Base-by-base conservation (phyloP, 2,113 vertebrate genomes). In the Engraulis encrasicolus region DNA sequence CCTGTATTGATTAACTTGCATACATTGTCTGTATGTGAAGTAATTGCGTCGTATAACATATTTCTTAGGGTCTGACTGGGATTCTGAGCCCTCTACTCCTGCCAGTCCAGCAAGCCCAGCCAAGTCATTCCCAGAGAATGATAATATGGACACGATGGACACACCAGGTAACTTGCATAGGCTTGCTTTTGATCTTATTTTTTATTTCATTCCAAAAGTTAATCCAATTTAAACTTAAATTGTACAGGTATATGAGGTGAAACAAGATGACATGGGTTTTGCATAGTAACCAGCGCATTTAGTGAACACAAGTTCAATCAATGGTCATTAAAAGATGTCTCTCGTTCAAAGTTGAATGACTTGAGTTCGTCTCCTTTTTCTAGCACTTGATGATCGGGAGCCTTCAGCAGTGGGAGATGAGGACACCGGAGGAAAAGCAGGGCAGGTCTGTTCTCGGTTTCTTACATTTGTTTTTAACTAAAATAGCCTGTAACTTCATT, bases 61-160 rank as follows among this genome's bases (percentile, higher is more conserved):
- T 77, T 66, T 83, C n/a, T 80, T 7, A 94, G 93, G 94, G 12
- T 94, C 92, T 34, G 91, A 94, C 85, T 92, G 89, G 89, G 93
- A 95, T 83, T 90, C 87, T 2, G 90, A 94, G n/a, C 87, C 86
- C 15, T 50, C 84, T 7, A 66, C 89, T 27, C 20, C 83, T 17
- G 31, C 37, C 71, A 89, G 85, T 71, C 83, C 84, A 40, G 79
- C 61, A 74, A 87, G 89, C 84, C 37, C 31, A 74, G 87, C 85
- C 66, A 85, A 37, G 87, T 87, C 80, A 81, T 79, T 79, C 36
- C 86, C 85, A 88, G 86, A 87, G 37, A 20, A 54, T 45, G 45
- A 82, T 81, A 84, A 91, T 58, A 58, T 38, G 80, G 81, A 81
- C 34, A n/a, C 81, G n/a, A 50, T 71, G 36, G 74, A 34, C 12